phyloP scores from a whole-genome alignment of 2,113 vertebrate genomes.

The Channa argus region DNA sequence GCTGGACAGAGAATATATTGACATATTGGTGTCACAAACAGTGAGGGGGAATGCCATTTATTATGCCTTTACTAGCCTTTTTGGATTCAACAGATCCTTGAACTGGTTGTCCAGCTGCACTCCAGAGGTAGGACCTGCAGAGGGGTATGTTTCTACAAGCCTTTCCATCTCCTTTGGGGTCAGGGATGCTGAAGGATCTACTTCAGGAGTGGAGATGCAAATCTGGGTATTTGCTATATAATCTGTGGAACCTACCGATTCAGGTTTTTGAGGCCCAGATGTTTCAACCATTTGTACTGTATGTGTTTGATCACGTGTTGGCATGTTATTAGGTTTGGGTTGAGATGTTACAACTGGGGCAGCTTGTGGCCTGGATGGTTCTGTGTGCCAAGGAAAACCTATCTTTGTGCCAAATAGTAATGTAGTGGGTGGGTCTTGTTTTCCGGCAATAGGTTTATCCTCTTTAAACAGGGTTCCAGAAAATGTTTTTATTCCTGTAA shows the following conservation, averaged over 20 bases:
- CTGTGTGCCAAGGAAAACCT: constrained; percentile 86
- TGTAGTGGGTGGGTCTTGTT: constrained; percentile 71
- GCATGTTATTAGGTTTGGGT: constrained; percentile 72
- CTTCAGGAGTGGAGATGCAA: constrained; percentile 71
- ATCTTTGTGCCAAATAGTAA: constrained; percentile 87
- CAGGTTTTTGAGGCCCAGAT: constrained; percentile 56
- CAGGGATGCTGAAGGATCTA: constrained; percentile 76
- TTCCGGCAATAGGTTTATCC: constrained; percentile 73
- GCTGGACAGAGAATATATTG: constrained; percentile 61
- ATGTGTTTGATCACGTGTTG: constrained; percentile 50
- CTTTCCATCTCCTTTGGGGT: constrained; percentile 73
- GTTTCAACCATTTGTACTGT: constrained; percentile 58
- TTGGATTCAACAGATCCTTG: constrained; percentile 84
- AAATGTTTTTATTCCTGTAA: constrained; percentile 89
- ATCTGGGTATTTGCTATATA: constrained; percentile 62
- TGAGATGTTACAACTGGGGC: constrained; percentile 73
- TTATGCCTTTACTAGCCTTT: constrained; percentile 97
- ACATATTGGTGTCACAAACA: constrained; percentile 91
- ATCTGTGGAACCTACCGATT: constrained; percentile 72
- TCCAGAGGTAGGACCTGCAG: constrained; percentile 73
- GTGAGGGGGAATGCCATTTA: constrained; percentile 88
- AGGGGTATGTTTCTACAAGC: constrained; percentile 73
- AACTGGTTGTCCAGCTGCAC: constrained; percentile 80
- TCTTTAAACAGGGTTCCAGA: constrained; percentile 90
- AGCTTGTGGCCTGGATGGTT: constrained; percentile 69